Evolutionary conservation across 2,888 invertebrate genomes (phyloP).

Genomic region (Drosophila recens): DNA sequence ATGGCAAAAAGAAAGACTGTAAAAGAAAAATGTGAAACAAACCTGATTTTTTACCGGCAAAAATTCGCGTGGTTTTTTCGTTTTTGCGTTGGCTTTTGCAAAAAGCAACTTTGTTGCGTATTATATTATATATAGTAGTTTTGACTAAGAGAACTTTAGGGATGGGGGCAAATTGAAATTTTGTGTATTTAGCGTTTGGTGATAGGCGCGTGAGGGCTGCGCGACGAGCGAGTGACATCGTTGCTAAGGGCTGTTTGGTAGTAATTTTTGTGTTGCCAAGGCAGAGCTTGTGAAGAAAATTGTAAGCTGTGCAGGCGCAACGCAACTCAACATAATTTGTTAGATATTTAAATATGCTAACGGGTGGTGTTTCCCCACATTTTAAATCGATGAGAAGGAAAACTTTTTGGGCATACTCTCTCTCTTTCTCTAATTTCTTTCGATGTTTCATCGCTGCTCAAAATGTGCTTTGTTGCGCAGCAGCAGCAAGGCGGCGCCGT

Average conservation of each 20-base stretch:
- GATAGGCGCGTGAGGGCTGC: slow-evolving; percentile 64
- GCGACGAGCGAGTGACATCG: slow-evolving; percentile 53
- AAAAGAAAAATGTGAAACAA: slow-evolving; percentile 74
- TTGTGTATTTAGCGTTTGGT: slow-evolving; percentile 70
- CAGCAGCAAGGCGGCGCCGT: slow-evolving; percentile 56
- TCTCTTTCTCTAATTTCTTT: too few species aligned
- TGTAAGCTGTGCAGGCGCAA: slow-evolving; percentile 12
- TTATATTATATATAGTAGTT: slow-evolving; percentile 54
- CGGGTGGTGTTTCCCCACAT: slow-evolving; percentile 30
- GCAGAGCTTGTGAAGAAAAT: slow-evolving; percentile 41
- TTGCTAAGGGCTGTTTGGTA: slow-evolving; percentile 80
- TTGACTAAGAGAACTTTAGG: slow-evolving; percentile 21
- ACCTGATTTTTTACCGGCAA: slow-evolving; percentile 82
- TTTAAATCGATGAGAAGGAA: slow-evolving; percentile 40
- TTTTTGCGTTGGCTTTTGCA: slow-evolving; percentile 45
- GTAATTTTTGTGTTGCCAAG: slow-evolving; percentile 65
- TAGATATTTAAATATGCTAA: slow-evolving; percentile 55
- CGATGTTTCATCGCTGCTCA: slow-evolving; percentile 25
- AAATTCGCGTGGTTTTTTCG: slow-evolving; percentile 77
- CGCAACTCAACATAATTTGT: slow-evolving; percentile 34
- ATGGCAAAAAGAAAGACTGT: slow-evolving; percentile 54
- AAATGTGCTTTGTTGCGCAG: slow-evolving; percentile 79
- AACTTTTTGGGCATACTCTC: slow-evolving; percentile 29
- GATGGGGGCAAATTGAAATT: slow-evolving; percentile 57
- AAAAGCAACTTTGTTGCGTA: slow-evolving; percentile 51